Percentiles rank a stretch among this genome's conserved stretches.
These are phyloP conservation scores for Scopus umbretta DNA, from an alignment of 2,113 vertebrate genomes.

Conservation along the genomic window DNA sequence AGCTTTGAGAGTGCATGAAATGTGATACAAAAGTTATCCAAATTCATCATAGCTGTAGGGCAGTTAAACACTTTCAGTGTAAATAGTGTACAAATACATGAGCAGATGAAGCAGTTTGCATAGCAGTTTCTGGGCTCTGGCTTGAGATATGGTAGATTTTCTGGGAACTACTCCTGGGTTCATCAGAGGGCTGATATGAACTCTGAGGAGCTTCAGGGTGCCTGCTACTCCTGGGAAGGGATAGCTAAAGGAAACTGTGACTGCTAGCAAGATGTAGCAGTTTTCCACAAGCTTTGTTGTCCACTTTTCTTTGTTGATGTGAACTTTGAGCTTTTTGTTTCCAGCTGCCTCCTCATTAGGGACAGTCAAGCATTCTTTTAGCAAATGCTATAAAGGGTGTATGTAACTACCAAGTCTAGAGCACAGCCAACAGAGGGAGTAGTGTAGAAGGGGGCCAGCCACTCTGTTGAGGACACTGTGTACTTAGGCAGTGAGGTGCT, in stretches of 20 bases:
- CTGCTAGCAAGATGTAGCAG: neutral
- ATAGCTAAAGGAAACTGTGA: neutral
- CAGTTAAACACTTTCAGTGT: neutral
- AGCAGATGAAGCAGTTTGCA: neutral
- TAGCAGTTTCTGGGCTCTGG: neutral
- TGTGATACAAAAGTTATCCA: neutral
- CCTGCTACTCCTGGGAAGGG: neutral
- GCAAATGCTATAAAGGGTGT: neutral
- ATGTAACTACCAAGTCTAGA: neutral
- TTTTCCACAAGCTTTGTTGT: neutral
- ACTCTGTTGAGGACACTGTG: neutral
- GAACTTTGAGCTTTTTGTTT: neutral
- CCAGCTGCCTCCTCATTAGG: neutral
- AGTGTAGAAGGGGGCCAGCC: neutral
- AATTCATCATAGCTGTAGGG: neutral
- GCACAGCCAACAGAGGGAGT: neutral
- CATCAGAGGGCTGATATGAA: neutral
- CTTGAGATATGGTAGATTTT: neutral
- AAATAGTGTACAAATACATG: neutral
- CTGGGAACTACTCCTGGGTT: neutral
- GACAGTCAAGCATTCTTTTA: neutral
- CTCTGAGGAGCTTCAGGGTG: neutral
- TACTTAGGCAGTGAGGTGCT: neutral
- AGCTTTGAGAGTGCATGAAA: neutral
- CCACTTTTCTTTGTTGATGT: neutral